phyloP scores from a whole-genome alignment of 2,797 vertebrate genomes.

The Melanogrammus aeglefinus region DNA sequence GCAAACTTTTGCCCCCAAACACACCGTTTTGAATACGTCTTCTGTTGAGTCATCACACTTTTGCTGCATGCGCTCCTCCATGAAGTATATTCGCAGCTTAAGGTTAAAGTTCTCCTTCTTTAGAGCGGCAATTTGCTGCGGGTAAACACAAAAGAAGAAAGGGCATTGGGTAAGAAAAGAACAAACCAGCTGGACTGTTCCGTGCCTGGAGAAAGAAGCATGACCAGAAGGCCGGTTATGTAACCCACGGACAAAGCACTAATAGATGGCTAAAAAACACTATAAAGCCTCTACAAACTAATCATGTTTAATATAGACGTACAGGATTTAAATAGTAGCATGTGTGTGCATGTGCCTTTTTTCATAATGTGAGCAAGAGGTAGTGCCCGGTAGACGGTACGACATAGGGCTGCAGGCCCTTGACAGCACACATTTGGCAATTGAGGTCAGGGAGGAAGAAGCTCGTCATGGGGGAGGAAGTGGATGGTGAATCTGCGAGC shows the following conservation, averaged over 20 bases:
- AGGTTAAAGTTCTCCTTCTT: slow-evolving; percentile 99
- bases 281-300: not conserved
- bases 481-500: slow-evolving; percentile 50
- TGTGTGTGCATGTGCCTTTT: not conserved
- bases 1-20: not conserved
- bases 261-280: not conserved
- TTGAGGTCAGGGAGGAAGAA: slow-evolving; percentile 54
- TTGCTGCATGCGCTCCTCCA: slow-evolving; percentile 93
- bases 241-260: not conserved
- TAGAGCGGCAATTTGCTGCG: slow-evolving; percentile 91
- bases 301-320: not conserved
- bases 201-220: not conserved
- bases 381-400: slow-evolving; percentile 67
- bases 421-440: slow-evolving; percentile 71
- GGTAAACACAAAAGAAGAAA: slow-evolving; percentile 10
- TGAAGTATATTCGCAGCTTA: slow-evolving; percentile 96
- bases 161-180: not conserved
- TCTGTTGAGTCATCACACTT: slow-evolving; percentile 90
- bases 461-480: slow-evolving; percentile 41
- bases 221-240: not conserved
- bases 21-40: slow-evolving; percentile 88
- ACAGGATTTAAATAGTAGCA: not conserved
- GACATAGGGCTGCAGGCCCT: slow-evolving; percentile 70
- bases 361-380: slow-evolving; percentile 8
- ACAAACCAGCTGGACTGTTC: not conserved